These are phyloP conservation scores for Drosophila multiciliata DNA, from an alignment of 2,888 invertebrate species.

Conservation along the genomic window DNA sequence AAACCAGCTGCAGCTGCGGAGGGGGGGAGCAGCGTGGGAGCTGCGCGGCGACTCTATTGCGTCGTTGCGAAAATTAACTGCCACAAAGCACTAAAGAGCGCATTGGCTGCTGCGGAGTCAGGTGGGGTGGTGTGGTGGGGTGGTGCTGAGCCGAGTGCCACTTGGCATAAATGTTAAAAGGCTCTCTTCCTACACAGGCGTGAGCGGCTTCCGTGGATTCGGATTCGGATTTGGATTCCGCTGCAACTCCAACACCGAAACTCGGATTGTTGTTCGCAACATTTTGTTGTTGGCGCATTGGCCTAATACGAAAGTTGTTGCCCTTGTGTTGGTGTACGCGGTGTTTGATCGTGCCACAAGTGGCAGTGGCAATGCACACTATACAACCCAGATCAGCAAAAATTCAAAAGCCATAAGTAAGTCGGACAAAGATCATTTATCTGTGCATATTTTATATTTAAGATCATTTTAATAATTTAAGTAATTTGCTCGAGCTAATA, in stretches of 20 bases:
- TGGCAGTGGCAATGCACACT: constrained; percentile 65
- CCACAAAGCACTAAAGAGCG: constrained; percentile 35
- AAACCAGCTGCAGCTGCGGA: constrained; percentile 67
- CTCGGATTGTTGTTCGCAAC: constrained; percentile 19
- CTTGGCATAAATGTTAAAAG: constrained; percentile 73
- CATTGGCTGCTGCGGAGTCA: neutral
- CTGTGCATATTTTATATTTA: neutral
- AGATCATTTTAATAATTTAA: neutral
- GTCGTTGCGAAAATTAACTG: constrained; percentile 79
- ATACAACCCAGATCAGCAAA: constrained; percentile 33
- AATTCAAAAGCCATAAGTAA: neutral
- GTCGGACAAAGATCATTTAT: neutral
- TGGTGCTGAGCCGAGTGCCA: constrained; percentile 12
- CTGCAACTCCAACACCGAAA: constrained; percentile 18
- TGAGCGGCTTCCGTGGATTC: constrained; percentile 49
- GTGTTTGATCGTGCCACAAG: constrained; percentile 68
- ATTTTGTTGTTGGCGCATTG: constrained; percentile 49
- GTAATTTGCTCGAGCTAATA: neutral
- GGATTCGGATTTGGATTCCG: constrained; percentile 28
- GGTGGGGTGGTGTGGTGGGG: neutral
- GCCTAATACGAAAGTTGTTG: constrained; percentile 77
- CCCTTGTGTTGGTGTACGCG: constrained; percentile 72
- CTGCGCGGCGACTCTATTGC: constrained; percentile 66
- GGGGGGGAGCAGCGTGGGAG: constrained; percentile 57
- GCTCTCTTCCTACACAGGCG: constrained; percentile 65